Evolutionary conservation across 1,140 invertebrate species (phyloP).

Genomic region (Drosophila pallidifrons): DNA sequence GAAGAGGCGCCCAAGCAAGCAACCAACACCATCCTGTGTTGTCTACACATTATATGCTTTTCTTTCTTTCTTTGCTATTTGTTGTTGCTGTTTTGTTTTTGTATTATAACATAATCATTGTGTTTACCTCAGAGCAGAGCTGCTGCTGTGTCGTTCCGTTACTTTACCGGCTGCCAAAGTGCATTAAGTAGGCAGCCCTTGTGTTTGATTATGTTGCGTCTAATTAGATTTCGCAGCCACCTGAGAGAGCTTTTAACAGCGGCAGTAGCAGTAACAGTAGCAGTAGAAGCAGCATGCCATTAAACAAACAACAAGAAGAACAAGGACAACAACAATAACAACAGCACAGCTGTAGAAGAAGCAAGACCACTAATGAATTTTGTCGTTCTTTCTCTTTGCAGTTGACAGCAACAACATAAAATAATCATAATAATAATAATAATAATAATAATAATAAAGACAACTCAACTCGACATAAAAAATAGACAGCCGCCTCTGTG

Average conservation of each 20-base stretch:
- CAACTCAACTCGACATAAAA: constrained; percentile 3
- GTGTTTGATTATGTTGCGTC: constrained; percentile 31
- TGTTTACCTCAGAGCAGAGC: constrained; percentile 2
- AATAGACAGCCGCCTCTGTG: constrained; percentile 44
- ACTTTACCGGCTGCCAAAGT: constrained; percentile 26
- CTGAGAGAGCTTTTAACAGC: constrained; percentile 48
- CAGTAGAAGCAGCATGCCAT: constrained; percentile 4
- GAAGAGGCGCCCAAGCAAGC: constrained; percentile 33
- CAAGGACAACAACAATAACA: constrained; percentile 5
- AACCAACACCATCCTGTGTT: constrained; percentile 13
- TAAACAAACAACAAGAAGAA: background rate
- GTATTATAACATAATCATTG: constrained; percentile 9
- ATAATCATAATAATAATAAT: constrained; percentile 6
- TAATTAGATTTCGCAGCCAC: constrained; percentile 54
- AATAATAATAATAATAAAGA: constrained; percentile 23
- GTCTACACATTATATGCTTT: background rate
- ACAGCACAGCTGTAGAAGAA: background rate
- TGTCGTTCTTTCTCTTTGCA: constrained; percentile 39
- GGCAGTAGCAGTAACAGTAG: background rate
- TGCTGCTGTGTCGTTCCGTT: constrained; percentile 8
- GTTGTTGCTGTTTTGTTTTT: background rate
- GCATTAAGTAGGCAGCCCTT: constrained; percentile 35
- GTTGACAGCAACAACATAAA: constrained; percentile 29
- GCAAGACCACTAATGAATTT: constrained; percentile 29
- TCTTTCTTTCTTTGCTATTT: too few species aligned